These are phyloP conservation scores for Brachionus rubens DNA, from an alignment of 1,140 invertebrate genomes.

Conservation along the genomic window DNA sequence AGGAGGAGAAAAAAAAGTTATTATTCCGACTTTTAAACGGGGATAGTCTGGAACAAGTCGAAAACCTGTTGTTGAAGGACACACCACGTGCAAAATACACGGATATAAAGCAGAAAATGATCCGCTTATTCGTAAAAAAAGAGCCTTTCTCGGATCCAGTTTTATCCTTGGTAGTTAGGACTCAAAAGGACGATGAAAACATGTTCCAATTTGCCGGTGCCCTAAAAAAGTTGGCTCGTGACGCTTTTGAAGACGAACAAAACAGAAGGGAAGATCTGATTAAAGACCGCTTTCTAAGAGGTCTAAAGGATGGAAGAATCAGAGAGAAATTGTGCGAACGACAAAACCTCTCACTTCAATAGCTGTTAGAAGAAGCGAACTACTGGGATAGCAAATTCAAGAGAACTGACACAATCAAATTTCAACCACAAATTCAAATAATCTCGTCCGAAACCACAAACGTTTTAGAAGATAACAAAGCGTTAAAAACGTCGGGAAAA, in stretches of 20 bases:
- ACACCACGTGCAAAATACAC: background rate
- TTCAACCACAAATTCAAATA: background rate
- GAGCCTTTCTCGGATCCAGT: too few species aligned
- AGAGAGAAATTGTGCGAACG: too few species aligned
- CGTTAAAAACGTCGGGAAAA: background rate
- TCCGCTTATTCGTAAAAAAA: background rate
- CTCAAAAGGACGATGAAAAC: background rate
- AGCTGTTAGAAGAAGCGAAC: background rate
- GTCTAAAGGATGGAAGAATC: too few species aligned
- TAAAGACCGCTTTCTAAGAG: too few species aligned
- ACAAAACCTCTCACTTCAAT: background rate
- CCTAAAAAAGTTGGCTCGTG: background rate
- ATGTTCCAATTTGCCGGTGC: background rate
- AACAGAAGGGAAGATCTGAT: too few species aligned
- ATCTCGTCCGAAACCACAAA: background rate
- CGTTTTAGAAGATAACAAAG: background rate
- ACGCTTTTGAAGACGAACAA: background rate
- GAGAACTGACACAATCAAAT: background rate
- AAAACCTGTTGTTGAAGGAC: background rate
- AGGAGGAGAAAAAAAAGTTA: too few species aligned
- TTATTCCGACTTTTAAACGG: too few species aligned
- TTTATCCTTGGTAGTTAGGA: background rate
- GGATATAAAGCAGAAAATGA: background rate
- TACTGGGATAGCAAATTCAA: background rate
- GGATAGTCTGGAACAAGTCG: slow-evolving; percentile 3